These are phyloP conservation scores for Coregonus clupeaformis DNA, from an alignment of 2,113 vertebrate genomes.

Conservation along the genomic window DNA sequence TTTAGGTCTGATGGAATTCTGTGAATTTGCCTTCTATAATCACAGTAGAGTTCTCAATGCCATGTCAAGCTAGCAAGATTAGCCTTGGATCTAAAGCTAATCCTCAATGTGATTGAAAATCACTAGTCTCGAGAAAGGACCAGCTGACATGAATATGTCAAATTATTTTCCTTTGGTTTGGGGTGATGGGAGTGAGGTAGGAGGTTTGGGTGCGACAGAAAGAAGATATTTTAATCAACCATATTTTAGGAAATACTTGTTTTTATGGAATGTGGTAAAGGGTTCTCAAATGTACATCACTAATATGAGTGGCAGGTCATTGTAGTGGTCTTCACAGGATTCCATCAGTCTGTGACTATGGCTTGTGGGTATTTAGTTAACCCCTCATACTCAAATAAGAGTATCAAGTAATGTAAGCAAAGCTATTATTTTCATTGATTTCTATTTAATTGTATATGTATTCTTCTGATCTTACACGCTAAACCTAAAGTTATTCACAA, in stretches of 20 bases:
- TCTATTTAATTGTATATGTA: not conserved
- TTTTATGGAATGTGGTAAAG: conserved; percentile 7
- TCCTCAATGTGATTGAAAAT: too few species aligned
- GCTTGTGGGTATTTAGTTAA: too few species aligned
- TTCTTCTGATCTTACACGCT: not conserved
- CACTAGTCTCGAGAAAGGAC: not conserved
- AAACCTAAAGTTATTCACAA: not conserved
- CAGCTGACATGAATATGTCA: not conserved
- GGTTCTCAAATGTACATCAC: too few species aligned
- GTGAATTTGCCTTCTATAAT: not conserved
- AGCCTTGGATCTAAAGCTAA: not conserved
- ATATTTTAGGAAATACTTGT: conserved; percentile 23
- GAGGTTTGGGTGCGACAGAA: too few species aligned
- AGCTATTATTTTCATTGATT: not conserved
- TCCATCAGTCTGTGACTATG: too few species aligned
- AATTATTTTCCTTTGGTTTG: not conserved
- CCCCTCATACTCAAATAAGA: not conserved
- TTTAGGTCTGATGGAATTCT: not conserved
- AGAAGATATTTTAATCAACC: conserved; percentile 7
- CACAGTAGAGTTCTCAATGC: not conserved
- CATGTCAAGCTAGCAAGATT: not conserved
- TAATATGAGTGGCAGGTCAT: not conserved
- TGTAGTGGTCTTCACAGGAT: too few species aligned
- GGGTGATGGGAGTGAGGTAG: not conserved
- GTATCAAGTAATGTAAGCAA: not conserved